A percentile compares a stretch with the other conserved stretches of the same genome.
These are phyloP conservation scores for Epirrhoe tristata DNA, from an alignment of 2,888 invertebrate genomes.

Conservation along the genomic window DNA sequence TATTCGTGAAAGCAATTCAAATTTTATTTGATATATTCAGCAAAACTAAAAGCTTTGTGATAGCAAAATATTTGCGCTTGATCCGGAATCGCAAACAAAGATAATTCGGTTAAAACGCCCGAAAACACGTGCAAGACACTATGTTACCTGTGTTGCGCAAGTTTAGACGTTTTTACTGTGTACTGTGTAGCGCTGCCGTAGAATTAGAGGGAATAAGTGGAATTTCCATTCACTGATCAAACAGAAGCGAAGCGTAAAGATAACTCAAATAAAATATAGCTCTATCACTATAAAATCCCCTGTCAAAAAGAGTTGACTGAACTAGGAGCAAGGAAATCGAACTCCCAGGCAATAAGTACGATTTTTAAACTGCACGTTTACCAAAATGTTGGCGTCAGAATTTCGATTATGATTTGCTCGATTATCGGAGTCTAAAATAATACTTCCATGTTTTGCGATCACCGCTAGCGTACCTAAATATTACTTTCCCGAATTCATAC, in stretches of 20 bases:
- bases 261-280: neutral
- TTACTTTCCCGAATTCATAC: too few relatives aligned
- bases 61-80: slow-evolving; percentile 31
- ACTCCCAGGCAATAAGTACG: too few relatives aligned
- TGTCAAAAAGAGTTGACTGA: neutral
- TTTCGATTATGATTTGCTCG: too few relatives aligned
- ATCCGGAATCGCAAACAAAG: slow-evolving; percentile 54
- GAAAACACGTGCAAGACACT: slow-evolving; percentile 62
- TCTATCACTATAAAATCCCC: neutral
- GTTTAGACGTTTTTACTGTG: slow-evolving; percentile 72
- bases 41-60: slow-evolving; percentile 23
- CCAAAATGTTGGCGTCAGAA: too few relatives aligned
- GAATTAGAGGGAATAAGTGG: slow-evolving; percentile 7
- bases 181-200: slow-evolving; percentile 53
- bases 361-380: too few relatives aligned
- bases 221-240: neutral
- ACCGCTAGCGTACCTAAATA: too few relatives aligned
- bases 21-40: slow-evolving; percentile 11
- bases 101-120: slow-evolving; percentile 59
- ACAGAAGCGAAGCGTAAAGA: neutral
- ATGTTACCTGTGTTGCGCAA: slow-evolving; percentile 57
- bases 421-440: too few relatives aligned
- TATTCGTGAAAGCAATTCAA: neutral
- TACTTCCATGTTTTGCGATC: too few relatives aligned
- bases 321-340: too few relatives aligned